These are phyloP conservation scores for Macrobrachium rosenbergii DNA, from an alignment of 1,140 invertebrate species.

Conservation along the genomic window DNA sequence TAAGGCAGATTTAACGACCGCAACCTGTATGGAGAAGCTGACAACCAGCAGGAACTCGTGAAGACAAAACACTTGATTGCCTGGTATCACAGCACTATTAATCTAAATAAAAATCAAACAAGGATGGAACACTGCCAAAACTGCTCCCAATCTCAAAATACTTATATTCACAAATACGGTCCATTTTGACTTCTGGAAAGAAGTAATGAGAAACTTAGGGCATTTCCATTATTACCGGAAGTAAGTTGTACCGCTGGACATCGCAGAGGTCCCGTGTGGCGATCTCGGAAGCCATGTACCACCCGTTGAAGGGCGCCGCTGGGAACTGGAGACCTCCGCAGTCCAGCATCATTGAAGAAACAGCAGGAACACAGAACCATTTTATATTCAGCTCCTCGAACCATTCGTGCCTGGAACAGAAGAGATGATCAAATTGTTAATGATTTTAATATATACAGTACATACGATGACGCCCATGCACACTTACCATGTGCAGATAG, in stretches of 20 bases:
- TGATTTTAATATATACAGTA: not conserved
- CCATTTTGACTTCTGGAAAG: not conserved
- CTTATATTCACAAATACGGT: not conserved
- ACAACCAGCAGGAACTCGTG: too few species aligned
- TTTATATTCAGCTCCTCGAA: constrained; percentile 86
- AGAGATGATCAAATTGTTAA: not conserved
- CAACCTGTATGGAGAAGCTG: too few species aligned
- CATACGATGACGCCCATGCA: not conserved
- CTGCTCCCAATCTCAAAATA: too few species aligned
- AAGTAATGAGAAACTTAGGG: too few species aligned
- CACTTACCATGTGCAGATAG: not conserved
- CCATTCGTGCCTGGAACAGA: constrained; percentile 83
- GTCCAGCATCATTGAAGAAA: constrained; percentile 92
- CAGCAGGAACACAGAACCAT: constrained; percentile 91
- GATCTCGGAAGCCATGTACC: constrained; percentile 98
- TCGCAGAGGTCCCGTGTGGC: constrained; percentile 92
- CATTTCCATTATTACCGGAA: constrained; percentile 77
- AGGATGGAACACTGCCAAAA: too few species aligned
- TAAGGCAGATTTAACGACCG: too few species aligned
- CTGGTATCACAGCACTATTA: too few species aligned
- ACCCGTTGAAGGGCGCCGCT: constrained; percentile 93
- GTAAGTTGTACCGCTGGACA: constrained; percentile 85
- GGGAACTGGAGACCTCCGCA: constrained; percentile 94
- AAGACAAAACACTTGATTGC: too few species aligned
- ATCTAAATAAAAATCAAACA: too few species aligned